These are phyloP conservation scores for Eciton burchellii DNA, from an alignment of 1,140 invertebrate genomes.

Conservation along the genomic window DNA sequence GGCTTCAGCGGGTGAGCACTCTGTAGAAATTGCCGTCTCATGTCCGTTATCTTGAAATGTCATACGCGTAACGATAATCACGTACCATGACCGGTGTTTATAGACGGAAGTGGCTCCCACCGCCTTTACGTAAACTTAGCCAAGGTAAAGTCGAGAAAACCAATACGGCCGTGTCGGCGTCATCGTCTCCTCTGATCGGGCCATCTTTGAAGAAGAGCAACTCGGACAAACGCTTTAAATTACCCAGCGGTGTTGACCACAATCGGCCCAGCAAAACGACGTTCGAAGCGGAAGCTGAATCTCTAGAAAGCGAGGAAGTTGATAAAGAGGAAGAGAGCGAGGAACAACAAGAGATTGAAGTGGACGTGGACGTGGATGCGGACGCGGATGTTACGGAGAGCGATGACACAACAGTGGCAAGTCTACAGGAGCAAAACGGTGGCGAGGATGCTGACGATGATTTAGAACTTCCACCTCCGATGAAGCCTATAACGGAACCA, in stretches of 20 bases:
- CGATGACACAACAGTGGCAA: slow-evolving; percentile 79
- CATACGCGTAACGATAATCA: slow-evolving; percentile 66
- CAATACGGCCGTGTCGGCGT: slow-evolving; percentile 83
- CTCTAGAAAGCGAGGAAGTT: slow-evolving; percentile 77
- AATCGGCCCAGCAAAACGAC: slow-evolving; percentile 52
- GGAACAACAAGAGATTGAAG: slow-evolving; percentile 69
- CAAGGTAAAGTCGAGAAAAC: slow-evolving; percentile 94
- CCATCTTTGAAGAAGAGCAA: slow-evolving; percentile 88
- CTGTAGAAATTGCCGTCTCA: slow-evolving; percentile 61
- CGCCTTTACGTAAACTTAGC: slow-evolving; percentile 94
- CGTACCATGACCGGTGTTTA: slow-evolving; percentile 60
- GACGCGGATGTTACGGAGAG: slow-evolving; percentile 74
- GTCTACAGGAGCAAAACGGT: slow-evolving; percentile 86
- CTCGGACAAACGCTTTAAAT: slow-evolving; percentile 93
- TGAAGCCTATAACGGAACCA: slow-evolving; percentile 96
- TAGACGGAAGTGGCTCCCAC: slow-evolving; percentile 96
- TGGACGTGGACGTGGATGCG: slow-evolving; percentile 76
- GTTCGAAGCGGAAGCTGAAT: slow-evolving; percentile 78
- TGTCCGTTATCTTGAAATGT: slow-evolving; percentile 46
- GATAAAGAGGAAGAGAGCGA: slow-evolving; percentile 70
- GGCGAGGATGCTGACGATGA: slow-evolving; percentile 92
- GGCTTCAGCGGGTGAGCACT: slow-evolving; percentile 92
- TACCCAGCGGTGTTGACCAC: slow-evolving; percentile 80
- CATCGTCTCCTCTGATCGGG: slow-evolving; percentile 36
- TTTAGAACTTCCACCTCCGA: slow-evolving; percentile 96